Base-by-base conservation (phyloP, 2,888 invertebrate species). In the Teleogryllus oceanicus region DNA sequence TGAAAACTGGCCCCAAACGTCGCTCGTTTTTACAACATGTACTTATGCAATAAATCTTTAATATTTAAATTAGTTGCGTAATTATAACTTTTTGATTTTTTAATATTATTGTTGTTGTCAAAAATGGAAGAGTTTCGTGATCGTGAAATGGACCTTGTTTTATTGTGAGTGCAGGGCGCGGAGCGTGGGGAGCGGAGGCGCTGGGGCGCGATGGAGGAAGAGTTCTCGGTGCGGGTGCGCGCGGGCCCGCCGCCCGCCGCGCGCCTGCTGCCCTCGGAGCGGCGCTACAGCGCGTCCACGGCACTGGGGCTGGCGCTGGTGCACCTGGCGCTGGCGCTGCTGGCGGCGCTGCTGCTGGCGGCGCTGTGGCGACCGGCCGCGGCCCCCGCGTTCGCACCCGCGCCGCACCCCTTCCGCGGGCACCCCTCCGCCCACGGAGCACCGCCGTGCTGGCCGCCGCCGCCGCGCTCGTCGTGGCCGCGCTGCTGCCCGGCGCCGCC, bases 191-290 rank as follows among this genome's bases (percentile, higher is more conserved):
- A 37, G 37, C 37, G 5, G 8, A 37, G 37, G 37, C 37, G 37
- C 5, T 37, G 37, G 37, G 37, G 50, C n/a, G 79, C 79, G 13
- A 92, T 92, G 92, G 92, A 92, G 88, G 91, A 91, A 86, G 90
- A 92, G 21, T 92, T 91, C 85, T 91, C 92, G 83, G 90, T 92
- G 81, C 91, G 91, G 88, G 91, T 92, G 84, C 90, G 90, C 85
- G 90, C 91, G 12, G 90, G 90, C 85, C 90, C 90, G 2, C 89
- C 91, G 83, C 89, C 90, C 2, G 87, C 90, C 81, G 37, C 37
- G 37, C 87, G 87, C n/a, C 84, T 90, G 62, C 92, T 91, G 83
- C 92, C 92, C 1, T 92, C 92, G 0, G 92, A 92, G 85, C 86
- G 92, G 82, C 87, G 92, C 80, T 92, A 92, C 84, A 92, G 92